These are phyloP conservation scores for Neoscelio sp. DNA, from an alignment of 2,888 invertebrate species.

Conservation along the genomic window DNA sequence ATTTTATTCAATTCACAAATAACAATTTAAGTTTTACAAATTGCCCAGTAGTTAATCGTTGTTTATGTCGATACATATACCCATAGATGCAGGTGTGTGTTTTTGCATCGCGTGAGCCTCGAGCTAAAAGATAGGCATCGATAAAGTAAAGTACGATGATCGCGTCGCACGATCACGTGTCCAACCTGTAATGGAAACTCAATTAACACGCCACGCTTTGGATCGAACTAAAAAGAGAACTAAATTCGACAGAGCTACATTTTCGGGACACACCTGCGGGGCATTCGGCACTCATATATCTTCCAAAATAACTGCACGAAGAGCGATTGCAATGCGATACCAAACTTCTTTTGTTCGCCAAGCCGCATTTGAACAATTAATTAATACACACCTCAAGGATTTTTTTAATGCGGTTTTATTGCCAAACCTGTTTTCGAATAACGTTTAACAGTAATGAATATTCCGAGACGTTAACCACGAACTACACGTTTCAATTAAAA, in stretches of 20 bases:
- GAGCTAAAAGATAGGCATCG: constrained; percentile 59
- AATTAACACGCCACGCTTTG: constrained; percentile 70
- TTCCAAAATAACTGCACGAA: constrained; percentile 18
- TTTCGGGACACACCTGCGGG: constrained; percentile 55
- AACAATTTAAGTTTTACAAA: constrained; percentile 43
- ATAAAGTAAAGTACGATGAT: constrained; percentile 63
- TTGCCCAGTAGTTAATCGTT: constrained; percentile 53
- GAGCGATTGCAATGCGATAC: not conserved
- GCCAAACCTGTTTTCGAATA: too few relatives aligned
- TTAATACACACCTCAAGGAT: too few relatives aligned
- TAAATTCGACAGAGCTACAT: constrained; percentile 41
- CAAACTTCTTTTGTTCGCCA: not conserved
- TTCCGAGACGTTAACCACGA: too few relatives aligned
- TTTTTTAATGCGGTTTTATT: too few relatives aligned
- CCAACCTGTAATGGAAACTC: constrained; percentile 73
- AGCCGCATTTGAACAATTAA: not conserved
- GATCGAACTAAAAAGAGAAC: constrained; percentile 38
- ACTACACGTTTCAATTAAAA: too few relatives aligned
- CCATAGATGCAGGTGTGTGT: constrained; percentile 52
- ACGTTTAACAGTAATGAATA: too few relatives aligned
- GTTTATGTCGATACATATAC: constrained; percentile 56
- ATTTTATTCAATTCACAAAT: constrained; percentile 29
- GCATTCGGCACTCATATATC: constrained; percentile 18
- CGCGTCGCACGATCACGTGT: constrained; percentile 52
- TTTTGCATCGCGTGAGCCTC: constrained; percentile 60